Percentiles rank a stretch among this genome's conserved stretches.
Conservation (phyloP, 2,113 vertebrate species). For the Herpetotheres cachinnans region DNA sequence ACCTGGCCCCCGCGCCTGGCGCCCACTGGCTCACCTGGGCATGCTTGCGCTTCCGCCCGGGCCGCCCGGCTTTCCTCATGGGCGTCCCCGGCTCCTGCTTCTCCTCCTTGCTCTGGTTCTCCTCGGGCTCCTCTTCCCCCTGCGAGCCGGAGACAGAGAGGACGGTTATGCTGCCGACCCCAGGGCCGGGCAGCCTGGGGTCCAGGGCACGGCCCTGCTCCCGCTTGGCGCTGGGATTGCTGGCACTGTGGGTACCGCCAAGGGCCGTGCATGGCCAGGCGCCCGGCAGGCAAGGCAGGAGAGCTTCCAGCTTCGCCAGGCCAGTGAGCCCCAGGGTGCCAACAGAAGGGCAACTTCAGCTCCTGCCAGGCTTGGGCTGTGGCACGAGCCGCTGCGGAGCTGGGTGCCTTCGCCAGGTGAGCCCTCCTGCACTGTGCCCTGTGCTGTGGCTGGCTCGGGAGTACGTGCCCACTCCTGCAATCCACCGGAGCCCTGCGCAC, state of each 20-base stretch:
- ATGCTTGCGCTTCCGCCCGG: constrained; percentile 88
- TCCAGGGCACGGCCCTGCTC: rapidly evolving
- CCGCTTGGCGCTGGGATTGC: rapidly evolving
- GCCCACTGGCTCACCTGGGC: constrained; percentile 79
- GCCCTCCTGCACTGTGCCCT: background rate
- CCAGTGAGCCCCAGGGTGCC: background rate
- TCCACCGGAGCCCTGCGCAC: rapidly evolving
- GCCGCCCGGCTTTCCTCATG: constrained; percentile 83
- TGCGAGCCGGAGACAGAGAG: constrained; percentile 62
- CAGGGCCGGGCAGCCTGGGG: background rate
- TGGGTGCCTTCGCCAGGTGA: rapidly evolving
- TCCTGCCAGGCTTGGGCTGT: background rate
- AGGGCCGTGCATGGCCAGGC: rapidly evolving
- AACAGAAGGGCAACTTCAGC: rapidly evolving
- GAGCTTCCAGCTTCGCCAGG: rapidly evolving
- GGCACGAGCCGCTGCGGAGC: rapidly evolving
- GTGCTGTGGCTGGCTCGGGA: rapidly evolving
- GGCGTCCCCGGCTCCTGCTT: constrained; percentile 78
- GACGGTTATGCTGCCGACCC: background rate
- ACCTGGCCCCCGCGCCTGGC: background rate
- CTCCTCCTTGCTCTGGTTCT: constrained; percentile 79
- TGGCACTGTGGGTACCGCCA: rapidly evolving
- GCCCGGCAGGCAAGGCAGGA: background rate
- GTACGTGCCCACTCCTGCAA: rapidly evolving
- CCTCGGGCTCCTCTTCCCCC: constrained; percentile 84